Base-by-base conservation (phyloP, 92 coral and sea anemone species). In the Umimayanthus chanpuru region DNA sequence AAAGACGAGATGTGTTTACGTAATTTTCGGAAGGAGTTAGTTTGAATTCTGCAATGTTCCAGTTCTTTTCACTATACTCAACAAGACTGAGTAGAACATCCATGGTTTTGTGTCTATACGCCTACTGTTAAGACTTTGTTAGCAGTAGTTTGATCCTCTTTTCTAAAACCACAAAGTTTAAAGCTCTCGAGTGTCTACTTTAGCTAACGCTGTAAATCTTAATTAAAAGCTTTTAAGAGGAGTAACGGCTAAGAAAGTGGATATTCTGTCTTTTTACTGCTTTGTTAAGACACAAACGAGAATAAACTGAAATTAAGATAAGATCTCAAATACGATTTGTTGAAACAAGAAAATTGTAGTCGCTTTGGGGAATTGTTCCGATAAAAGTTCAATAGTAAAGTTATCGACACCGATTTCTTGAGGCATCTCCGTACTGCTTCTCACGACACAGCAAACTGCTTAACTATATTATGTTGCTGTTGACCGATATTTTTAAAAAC, bases 71-170 rank as follows among this genome's bases (percentile, higher is more conserved):
- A 9, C 39, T 67, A 1, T n/a, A 81, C 49, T 43, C 18, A 70
- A 38, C 53, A 39, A 23, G n/a, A 58, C 23, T 65, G 15, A 29
- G 38, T 66, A 38, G 23, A 64, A 23, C n/a, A 8, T 26, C 9
- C 23, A 25, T 39, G 11, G 76, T 82, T 82, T 81, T 82, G n/a
- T 9, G 28, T 43, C 76, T 23, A 41, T 58, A 40, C 4, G 10
- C 39, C 20, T 81, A 25, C 4, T 6, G 32, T 20, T 64, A 55
- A 39, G 44, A 26, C 36, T 39, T 29, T 21, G 58, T 66, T 61
- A 81, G 58, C 85, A 58, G 38, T 16, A 44, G 73, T 32, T 58
- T 56, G 50, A 56, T 81, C 85, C n/a, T 21, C 39, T 79, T 61
- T 47, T 79, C 41, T 53, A 53, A 81, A 55, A 61, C 36, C 86